A percentile compares a stretch with the other conserved stretches of the same genome.
Evolutionary conservation across 2,888 invertebrate species (phyloP).

Genomic region (Synanthedon formicaeformis): DNA sequence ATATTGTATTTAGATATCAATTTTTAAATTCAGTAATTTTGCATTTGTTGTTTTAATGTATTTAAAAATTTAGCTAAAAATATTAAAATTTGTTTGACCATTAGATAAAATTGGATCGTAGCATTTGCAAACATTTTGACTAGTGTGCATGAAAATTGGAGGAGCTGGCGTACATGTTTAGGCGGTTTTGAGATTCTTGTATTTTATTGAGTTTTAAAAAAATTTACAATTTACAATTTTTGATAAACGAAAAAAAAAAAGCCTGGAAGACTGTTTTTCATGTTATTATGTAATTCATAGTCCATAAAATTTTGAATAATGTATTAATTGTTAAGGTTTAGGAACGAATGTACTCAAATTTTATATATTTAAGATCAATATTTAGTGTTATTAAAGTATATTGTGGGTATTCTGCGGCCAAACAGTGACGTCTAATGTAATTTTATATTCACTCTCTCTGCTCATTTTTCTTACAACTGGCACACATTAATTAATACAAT

Average conservation of each 20-base stretch:
- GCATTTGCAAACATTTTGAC: constrained; percentile 13
- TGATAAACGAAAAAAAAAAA: constrained; percentile 55
- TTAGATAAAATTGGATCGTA: constrained; percentile 23
- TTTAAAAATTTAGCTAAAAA: constrained; percentile 19
- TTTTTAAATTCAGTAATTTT: too few relatives aligned
- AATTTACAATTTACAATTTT: constrained; percentile 68
- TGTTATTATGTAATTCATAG: constrained; percentile 57
- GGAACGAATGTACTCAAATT: constrained; percentile 40
- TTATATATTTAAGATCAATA: constrained; percentile 2
- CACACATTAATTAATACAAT: too few relatives aligned
- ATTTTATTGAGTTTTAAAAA: constrained; percentile 50
- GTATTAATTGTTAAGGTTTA: constrained; percentile 57
- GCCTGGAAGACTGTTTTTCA: constrained; percentile 68
- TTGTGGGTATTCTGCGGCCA: too few relatives aligned
- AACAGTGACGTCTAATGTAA: too few relatives aligned
- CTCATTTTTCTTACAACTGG: too few relatives aligned
- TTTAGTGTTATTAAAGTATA: neutral
- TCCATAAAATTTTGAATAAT: constrained; percentile 61
- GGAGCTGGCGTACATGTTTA: constrained; percentile 29
- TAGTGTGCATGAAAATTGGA: constrained; percentile 16
- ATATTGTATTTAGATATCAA: too few relatives aligned
- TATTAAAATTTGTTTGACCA: constrained; percentile 42
- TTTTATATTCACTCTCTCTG: too few relatives aligned
- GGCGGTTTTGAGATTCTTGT: constrained; percentile 56
- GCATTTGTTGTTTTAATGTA: too few relatives aligned